phyloP scores from a whole-genome alignment of 2,888 invertebrate species.

The Spisula subtruncata region DNA sequence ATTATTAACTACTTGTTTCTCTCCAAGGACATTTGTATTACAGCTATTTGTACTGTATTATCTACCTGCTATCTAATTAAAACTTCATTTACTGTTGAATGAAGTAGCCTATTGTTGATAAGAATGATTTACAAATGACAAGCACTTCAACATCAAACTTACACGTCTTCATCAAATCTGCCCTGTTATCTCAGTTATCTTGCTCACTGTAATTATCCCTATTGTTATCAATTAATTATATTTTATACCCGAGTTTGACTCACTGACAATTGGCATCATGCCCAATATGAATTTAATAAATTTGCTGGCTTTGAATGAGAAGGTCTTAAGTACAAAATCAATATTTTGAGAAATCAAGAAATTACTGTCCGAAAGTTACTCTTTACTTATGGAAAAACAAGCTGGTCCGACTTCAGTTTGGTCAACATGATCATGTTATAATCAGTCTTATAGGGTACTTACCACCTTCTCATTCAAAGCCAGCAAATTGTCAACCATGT shows the following conservation, averaged over 20 bases:
- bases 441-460: no score
- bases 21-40: neutral
- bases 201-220: neutral
- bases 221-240: constrained; percentile 14
- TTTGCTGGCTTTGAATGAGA: no score
- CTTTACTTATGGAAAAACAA: no score
- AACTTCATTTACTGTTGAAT: constrained; percentile 12
- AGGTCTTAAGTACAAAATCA: no score
- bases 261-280: neutral
- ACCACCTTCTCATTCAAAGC: no score
- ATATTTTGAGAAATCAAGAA: no score
- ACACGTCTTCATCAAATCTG: neutral
- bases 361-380: no score
- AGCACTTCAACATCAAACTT: constrained; percentile 48
- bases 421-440: no score
- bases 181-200: neutral
- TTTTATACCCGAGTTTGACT: neutral
- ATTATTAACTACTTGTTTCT: neutral
- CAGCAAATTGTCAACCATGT: no score
- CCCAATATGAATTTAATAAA: no score
- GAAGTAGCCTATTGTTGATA: constrained; percentile 25
- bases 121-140: constrained; percentile 33
- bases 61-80: neutral
- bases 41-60: neutral
- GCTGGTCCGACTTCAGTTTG: no score